Conservation (phyloP, 2,113 vertebrate species). For the Periophthalmodon schlosseri region DNA sequence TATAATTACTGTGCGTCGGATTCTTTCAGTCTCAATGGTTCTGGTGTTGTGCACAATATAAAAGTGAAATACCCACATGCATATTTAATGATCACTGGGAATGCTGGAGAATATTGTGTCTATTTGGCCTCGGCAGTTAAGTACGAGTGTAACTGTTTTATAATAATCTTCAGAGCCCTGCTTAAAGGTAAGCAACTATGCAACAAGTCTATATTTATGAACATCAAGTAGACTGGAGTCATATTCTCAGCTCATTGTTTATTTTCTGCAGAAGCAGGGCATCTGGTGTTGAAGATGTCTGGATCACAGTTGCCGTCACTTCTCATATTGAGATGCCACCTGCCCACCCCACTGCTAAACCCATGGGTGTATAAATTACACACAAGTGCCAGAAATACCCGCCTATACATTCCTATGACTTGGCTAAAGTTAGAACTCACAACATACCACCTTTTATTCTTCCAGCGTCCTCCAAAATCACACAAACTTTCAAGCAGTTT, state of each 20-base stretch:
- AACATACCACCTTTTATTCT: conserved; percentile 9
- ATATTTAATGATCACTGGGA: neutral
- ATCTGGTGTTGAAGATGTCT: conserved; percentile 9
- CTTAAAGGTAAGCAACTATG: neutral
- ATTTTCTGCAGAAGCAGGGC: conserved; percentile 12
- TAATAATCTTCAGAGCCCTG: neutral
- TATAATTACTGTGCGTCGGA: no score
- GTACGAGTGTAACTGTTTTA: neutral
- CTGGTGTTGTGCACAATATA: neutral
- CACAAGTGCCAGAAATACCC: conserved; percentile 55
- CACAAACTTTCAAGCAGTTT: conserved; percentile 4
- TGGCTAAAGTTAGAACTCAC: conserved; percentile 40
- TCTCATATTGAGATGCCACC: conserved; percentile 45
- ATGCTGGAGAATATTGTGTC: neutral
- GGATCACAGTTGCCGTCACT: conserved; percentile 41
- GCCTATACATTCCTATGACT: conserved; percentile 38
- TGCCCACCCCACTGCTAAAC: conserved; percentile 33
- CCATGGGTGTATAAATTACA: conserved; percentile 58
- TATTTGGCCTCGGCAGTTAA: neutral
- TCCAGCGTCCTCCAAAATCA: conserved; percentile 22
- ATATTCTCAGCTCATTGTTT: conserved; percentile 3
- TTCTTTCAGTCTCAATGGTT: no score
- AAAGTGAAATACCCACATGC: neutral
- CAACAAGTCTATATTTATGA: neutral
- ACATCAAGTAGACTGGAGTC: neutral